These are phyloP conservation scores for Trogon surrucura DNA, from an alignment of 2,113 vertebrate genomes.

Conservation along the genomic window DNA sequence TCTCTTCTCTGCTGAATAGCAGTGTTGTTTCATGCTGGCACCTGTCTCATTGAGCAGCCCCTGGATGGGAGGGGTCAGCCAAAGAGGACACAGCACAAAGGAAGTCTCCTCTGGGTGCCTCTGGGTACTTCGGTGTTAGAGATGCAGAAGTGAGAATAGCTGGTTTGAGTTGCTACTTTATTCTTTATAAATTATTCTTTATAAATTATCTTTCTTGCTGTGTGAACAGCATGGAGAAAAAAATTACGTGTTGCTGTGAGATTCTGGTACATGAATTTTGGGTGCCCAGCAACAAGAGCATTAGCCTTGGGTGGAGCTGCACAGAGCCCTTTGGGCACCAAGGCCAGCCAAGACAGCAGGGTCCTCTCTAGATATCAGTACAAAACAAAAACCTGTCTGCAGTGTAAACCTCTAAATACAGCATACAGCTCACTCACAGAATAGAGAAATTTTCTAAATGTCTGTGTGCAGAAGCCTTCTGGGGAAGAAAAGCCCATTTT, in stretches of 20 bases:
- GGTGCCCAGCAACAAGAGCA: neutral
- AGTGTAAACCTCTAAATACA: neutral
- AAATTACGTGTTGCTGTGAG: neutral
- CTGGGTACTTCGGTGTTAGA: neutral
- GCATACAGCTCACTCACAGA: neutral
- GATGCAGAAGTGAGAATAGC: neutral
- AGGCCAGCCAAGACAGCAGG: rapidly evolving
- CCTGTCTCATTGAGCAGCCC: neutral
- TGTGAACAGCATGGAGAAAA: neutral
- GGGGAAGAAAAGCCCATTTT: neutral
- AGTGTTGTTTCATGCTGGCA: neutral
- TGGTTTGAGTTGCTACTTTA: neutral
- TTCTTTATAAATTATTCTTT: too few species aligned
- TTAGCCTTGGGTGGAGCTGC: neutral
- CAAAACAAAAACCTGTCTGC: neutral
- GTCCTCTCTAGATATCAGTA: neutral
- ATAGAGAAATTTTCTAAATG: neutral
- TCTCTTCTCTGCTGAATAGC: neutral
- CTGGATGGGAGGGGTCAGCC: neutral
- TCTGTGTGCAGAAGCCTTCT: neutral
- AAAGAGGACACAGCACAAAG: neutral
- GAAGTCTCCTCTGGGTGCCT: neutral
- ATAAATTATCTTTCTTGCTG: neutral
- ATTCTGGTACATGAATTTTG: neutral
- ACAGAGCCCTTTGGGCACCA: rapidly evolving